Evolutionary conservation across 2,888 invertebrate species (phyloP).

Genomic region (Nasonia oneida): DNA sequence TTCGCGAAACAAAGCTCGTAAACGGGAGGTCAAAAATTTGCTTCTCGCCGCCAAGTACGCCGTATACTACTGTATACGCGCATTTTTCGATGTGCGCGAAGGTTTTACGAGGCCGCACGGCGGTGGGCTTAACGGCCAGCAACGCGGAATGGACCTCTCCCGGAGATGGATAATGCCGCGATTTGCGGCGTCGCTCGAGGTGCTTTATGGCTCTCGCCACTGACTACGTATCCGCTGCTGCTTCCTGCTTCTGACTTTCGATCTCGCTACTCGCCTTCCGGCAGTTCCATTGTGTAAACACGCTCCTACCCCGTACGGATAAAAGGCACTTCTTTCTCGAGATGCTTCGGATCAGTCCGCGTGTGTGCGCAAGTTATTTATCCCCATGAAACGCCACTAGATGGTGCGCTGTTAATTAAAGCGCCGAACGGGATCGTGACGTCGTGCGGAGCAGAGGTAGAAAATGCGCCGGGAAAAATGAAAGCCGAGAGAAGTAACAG

Average conservation of each 20-base stretch:
- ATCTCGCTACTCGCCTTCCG: background rate
- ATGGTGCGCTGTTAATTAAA: constrained; percentile 41
- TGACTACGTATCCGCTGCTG: background rate
- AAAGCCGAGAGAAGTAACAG: constrained; percentile 14
- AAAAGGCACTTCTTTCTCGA: background rate
- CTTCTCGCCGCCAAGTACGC: background rate
- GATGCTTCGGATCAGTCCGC: too few relatives aligned
- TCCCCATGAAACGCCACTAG: background rate
- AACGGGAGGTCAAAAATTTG: background rate
- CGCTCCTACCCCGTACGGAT: background rate
- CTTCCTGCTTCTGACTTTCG: background rate
- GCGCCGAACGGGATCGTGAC: constrained; percentile 11
- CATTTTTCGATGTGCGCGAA: background rate
- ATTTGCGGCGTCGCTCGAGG: constrained; percentile 26
- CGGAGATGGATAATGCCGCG: constrained; percentile 29
- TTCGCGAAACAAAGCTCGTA: background rate
- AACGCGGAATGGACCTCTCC: constrained; percentile 10
- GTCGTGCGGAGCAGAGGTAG: background rate
- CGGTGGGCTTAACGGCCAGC: background rate
- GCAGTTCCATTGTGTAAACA: constrained; percentile 1
- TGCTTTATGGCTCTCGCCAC: constrained; percentile 10
- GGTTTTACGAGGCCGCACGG: constrained; percentile 7
- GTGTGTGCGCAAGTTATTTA: too few relatives aligned
- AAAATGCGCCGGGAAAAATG: background rate
- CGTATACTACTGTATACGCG: background rate